phyloP scores from a whole-genome alignment of 2,113 vertebrate species.

The Osmerus eperlanus region DNA sequence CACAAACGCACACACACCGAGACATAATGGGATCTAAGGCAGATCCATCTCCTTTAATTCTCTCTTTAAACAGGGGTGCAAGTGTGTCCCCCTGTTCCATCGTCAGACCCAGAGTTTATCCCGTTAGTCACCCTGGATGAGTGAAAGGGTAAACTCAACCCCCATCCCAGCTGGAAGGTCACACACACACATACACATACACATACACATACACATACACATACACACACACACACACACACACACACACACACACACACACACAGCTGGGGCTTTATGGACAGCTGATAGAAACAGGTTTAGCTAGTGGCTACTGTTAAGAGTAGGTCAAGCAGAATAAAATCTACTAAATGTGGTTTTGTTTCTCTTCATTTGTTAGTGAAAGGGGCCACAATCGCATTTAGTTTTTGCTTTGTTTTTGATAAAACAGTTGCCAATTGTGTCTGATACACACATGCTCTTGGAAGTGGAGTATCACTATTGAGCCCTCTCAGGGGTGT shows the following conservation, averaged over 20 bases:
- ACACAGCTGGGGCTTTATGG: conserved; percentile 52
- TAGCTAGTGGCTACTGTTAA: conserved; percentile 65
- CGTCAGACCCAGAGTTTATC: conserved; percentile 69
- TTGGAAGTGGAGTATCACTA: conserved; percentile 37
- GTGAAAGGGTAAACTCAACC: conserved; percentile 69
- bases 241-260: conserved; percentile 41
- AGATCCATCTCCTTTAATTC: conserved; percentile 69
- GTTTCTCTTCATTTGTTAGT: conserved; percentile 42
- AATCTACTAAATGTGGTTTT: conserved; percentile 65
- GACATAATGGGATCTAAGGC: conserved; percentile 69
- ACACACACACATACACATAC: conserved; percentile 35
- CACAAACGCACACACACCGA: conserved; percentile 56
- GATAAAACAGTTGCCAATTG: conserved; percentile 58
- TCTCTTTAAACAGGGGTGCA: conserved; percentile 68
- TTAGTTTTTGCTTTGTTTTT: conserved; percentile 45
- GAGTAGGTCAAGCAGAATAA: conserved; percentile 70
- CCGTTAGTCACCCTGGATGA: conserved; percentile 75
- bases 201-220: conserved; percentile 31
- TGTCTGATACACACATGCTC: conserved; percentile 53
- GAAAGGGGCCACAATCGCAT: conserved; percentile 44
- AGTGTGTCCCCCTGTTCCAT: conserved; percentile 69
- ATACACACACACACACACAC: conserved; percentile 18
- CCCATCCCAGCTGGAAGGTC: conserved; percentile 70
- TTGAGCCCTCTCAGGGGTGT: conserved; percentile 49
- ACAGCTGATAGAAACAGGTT: conserved; percentile 70